A percentile compares a stretch with the other conserved stretches of the same genome.
These are phyloP conservation scores for Etheostoma nigrum DNA, from an alignment of 2,797 vertebrate species.

Conservation along the genomic window DNA sequence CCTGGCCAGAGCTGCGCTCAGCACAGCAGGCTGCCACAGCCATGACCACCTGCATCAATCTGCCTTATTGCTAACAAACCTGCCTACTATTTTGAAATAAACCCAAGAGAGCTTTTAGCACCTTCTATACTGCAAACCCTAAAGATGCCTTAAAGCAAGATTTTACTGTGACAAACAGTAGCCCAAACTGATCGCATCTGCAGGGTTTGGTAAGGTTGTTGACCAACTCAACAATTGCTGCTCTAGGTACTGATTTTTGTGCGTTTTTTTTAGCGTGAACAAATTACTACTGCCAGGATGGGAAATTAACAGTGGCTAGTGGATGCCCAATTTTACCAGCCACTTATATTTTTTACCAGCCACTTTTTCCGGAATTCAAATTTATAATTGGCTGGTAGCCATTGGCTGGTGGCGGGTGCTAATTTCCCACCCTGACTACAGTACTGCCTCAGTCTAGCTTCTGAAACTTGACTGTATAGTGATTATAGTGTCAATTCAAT, in stretches of 20 bases:
- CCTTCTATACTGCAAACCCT: neutral
- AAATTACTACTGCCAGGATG: neutral
- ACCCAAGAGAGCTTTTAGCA: slow-evolving; percentile 21
- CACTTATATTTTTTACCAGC: too few relatives aligned
- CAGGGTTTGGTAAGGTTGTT: neutral
- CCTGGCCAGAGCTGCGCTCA: slow-evolving; percentile 80
- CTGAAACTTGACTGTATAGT: neutral
- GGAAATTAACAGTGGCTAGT: too few relatives aligned
- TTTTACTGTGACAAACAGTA: slow-evolving; percentile 5
- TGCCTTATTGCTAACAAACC: slow-evolving; percentile 44
- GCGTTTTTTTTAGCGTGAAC: neutral
- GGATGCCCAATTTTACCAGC: too few relatives aligned
- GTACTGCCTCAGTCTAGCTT: neutral
- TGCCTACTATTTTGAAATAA: slow-evolving; percentile 24
- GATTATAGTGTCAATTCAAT: neutral
- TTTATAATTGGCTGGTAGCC: too few relatives aligned
- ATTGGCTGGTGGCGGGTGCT: too few relatives aligned
- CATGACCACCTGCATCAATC: slow-evolving; percentile 76
- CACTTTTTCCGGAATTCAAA: too few relatives aligned
- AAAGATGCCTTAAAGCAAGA: neutral
- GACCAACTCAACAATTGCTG: neutral
- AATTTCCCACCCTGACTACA: neutral
- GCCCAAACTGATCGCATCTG: neutral
- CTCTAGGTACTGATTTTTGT: neutral
- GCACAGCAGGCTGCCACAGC: slow-evolving; percentile 70